Evolutionary conservation across 2,888 invertebrate genomes (phyloP), one percentile per base, ranked within the genome.

Genomic region (Oscheius myriophilus): DNA sequence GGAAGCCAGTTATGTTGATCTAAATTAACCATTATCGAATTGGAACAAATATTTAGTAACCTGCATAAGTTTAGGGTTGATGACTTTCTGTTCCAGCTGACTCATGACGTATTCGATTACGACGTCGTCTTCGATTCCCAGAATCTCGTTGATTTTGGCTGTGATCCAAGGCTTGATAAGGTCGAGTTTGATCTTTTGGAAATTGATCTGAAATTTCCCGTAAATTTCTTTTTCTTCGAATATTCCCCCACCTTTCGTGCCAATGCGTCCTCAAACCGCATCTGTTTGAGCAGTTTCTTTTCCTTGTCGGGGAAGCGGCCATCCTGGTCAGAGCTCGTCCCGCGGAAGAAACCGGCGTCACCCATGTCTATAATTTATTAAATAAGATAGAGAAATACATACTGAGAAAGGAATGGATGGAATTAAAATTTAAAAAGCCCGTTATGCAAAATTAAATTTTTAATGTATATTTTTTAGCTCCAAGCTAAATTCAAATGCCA

Each of bases 221-320:
- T 55, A 69, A 59, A 26, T 39, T 11, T 12, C 26, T 12, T 26
- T 9, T 26, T 16, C n/a, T 52, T 52, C 14, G 16, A 26, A 25
- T 16, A 16, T 64, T 39, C 21, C 9, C 12, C 43, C 87, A 94
- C 96, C 91, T 95, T 94, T 88, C 93, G 93, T 79, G 92, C 92
- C 54, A 98, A 90, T 81, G 93, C 92, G 87, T 96, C 95, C 43
- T 93, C 94, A 88, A 99, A 98, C 88, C 93, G 95, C 96, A 99
- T 96, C 88, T 94, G 94, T 88, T 96, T 97, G 89, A 99, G 91
- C 58, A 98, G 90, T 88, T 98, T 99, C 89, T 98, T 97, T 89
- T 97, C 96, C 89, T 99, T 99, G 89, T 99, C 97, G 87, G 96
- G 93, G 90, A 99, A 99, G 87, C 98, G 92, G 86, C 95, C 96